Evolutionary conservation across 1,140 invertebrate species (phyloP).

Genomic region (Drosophila punjabiensis): DNA sequence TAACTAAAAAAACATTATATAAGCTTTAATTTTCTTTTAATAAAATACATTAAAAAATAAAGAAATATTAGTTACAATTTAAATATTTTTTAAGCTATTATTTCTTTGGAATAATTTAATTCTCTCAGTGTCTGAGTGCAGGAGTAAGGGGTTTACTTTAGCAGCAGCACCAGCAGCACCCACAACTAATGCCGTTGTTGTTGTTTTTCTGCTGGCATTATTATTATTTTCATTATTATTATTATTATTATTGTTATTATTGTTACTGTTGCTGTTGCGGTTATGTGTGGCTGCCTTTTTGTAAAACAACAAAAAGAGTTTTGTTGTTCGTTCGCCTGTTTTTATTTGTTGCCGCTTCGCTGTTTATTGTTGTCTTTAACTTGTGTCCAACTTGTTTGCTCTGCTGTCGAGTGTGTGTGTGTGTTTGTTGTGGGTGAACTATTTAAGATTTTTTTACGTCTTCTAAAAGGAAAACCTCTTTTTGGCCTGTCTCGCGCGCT

Average conservation of each 20-base stretch:
- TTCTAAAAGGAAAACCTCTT: constrained; percentile 51
- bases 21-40: no score
- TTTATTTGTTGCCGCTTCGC: constrained; percentile 32
- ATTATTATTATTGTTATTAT: constrained; percentile 21
- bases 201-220: constrained; percentile 26
- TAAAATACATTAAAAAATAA: no score
- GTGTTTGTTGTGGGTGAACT: constrained; percentile 32
- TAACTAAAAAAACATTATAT: no score
- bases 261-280: constrained; percentile 27
- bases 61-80: no score
- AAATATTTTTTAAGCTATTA: no score
- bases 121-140: neutral
- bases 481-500: constrained; percentile 33
- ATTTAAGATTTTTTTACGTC: constrained; percentile 22
- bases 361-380: constrained; percentile 46
- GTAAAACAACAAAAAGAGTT: constrained; percentile 24
- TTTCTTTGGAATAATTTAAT: neutral
- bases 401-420: neutral
- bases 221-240: constrained; percentile 34
- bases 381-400: constrained; percentile 32
- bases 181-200: constrained; percentile 41
- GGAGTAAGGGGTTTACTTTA: constrained; percentile 14
- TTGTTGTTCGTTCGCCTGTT: constrained; percentile 25
- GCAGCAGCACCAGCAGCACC: constrained; percentile 23
- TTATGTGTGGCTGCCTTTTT: constrained; percentile 51